These are phyloP conservation scores for Columba livia DNA, from an alignment of 2,113 vertebrate genomes.

Conservation along the genomic window DNA sequence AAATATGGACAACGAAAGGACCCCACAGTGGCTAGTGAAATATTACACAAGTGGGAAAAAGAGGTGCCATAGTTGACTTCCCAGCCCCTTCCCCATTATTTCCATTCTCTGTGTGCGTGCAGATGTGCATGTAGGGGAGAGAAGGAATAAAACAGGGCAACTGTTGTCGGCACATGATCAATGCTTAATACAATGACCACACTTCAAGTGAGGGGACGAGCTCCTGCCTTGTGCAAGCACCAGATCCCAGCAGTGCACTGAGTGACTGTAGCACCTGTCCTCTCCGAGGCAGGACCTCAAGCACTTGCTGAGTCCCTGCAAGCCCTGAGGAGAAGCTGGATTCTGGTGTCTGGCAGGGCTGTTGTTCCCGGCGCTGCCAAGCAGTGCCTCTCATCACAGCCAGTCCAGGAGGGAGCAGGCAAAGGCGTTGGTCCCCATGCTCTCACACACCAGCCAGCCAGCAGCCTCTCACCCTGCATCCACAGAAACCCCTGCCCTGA, in stretches of 20 bases:
- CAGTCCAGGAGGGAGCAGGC: background rate
- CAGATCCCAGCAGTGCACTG: background rate
- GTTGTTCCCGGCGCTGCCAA: background rate
- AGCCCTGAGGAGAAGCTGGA: background rate
- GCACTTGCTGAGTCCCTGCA: background rate
- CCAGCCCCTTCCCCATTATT: background rate
- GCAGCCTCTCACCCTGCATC: background rate
- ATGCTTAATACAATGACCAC: background rate
- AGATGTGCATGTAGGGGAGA: no score
- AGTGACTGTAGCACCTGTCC: background rate
- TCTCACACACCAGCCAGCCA: background rate
- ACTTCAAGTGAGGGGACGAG: background rate
- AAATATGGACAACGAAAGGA: background rate
- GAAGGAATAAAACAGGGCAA: background rate
- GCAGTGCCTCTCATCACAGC: background rate
- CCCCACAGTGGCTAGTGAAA: background rate
- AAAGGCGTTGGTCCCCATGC: background rate
- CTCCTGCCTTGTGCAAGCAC: background rate
- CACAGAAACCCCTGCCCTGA: background rate
- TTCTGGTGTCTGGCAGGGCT: background rate
- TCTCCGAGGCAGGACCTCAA: background rate
- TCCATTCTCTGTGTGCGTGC: background rate
- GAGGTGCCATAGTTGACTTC: background rate
- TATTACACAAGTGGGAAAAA: background rate
- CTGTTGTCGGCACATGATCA: background rate